Evolutionary conservation across 2,888 invertebrate species (phyloP).

Genomic region (Tiliacea citrago): DNA sequence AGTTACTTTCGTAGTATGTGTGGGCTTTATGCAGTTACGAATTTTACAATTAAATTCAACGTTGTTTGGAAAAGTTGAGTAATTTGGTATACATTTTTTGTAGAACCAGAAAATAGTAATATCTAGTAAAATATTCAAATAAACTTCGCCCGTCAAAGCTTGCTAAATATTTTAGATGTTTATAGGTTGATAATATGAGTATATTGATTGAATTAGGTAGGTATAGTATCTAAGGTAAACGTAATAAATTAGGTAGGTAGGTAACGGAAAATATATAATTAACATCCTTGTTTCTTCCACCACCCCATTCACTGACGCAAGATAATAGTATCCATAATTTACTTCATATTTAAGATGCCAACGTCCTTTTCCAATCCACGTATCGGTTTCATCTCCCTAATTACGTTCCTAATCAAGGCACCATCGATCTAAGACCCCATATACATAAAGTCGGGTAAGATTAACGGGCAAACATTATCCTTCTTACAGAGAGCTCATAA

Average conservation of each 20-base stretch:
- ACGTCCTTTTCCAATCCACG: slow-evolving; percentile 18
- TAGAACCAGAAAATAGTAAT: no score
- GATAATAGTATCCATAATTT: neutral
- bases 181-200: neutral
- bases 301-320: neutral
- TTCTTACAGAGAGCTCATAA: slow-evolving; percentile 57
- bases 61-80: neutral
- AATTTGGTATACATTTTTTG: neutral
- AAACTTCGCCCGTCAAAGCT: neutral
- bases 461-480: slow-evolving; percentile 54
- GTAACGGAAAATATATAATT: neutral
- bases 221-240: neutral
- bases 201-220: neutral
- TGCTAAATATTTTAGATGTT: neutral
- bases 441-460: slow-evolving; percentile 36
- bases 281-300: neutral
- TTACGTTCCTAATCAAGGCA: slow-evolving; percentile 43
- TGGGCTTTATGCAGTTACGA: neutral
- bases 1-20: neutral
- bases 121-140: neutral
- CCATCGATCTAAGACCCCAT: slow-evolving; percentile 33
- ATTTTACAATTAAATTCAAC: neutral
- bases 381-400: slow-evolving; percentile 34
- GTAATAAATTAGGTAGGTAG: neutral
- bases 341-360: slow-evolving; percentile 8